Evolutionary conservation across 2,888 invertebrate species (phyloP), one percentile per base, ranked within the genome.

Genomic region (Tenthredo mesomela): DNA sequence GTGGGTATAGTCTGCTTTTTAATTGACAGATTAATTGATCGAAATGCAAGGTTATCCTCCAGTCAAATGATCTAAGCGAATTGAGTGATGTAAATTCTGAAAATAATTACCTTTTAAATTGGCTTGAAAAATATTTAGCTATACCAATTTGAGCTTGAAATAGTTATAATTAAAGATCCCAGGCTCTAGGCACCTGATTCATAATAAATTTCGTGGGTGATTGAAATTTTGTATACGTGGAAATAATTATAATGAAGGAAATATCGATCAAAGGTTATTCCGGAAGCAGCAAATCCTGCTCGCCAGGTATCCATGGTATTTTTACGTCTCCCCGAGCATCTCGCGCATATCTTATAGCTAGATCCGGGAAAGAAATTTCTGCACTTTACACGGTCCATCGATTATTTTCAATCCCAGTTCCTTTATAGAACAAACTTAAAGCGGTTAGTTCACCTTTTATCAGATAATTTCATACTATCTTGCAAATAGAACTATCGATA

Each of bases 1-100:
- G 77, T 77, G 77, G 77, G 77, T 33, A 80, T 18, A 54, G 54
- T 25, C 77, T 50, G 50, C 54, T 54, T 54, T 18, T 61, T 40
- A 58, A 80, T 80, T 80, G 80, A 80, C 33, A 37, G 40, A 37
- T 80, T 61, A 61, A 61, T 80, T 61, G 33, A 80, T 61, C 40
- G 37, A 5, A 40, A 21, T 40, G 58, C 80, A 25, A 40, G 33
- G 58, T 58, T 61, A 61, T 61, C 61, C 12, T 1, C 61, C n/a
- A 61, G 61, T 40, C 21, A 40, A 73, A 73, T 37, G 54, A 54
- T 77, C 47, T 10, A 47, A 25, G 25, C n/a, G 9, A 33, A 70
- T 33, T 40, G 5, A 43, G 43, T 25, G 73, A 40, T 9, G 43
- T 21, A 25, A 77, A 77, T 77, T 77, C 18, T 18, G 29, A 54